These are phyloP conservation scores for Pteropus alecto DNA, from an alignment of 2,113 vertebrate genomes.

Conservation along the genomic window DNA sequence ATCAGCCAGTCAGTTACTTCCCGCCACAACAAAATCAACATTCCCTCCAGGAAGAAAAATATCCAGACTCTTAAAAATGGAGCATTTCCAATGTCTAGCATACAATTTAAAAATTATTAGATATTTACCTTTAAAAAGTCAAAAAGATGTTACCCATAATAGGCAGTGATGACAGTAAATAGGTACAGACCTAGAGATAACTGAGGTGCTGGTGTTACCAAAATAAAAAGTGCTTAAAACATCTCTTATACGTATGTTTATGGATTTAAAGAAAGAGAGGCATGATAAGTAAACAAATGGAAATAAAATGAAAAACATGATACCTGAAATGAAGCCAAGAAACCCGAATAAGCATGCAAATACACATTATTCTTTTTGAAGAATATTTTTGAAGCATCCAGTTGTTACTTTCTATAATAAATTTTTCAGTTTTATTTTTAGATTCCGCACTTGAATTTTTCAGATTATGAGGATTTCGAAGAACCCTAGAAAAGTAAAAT, in stretches of 20 bases:
- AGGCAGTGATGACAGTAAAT: neutral
- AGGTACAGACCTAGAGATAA: neutral
- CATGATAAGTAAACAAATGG: neutral
- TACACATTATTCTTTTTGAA: neutral
- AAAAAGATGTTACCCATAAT: neutral
- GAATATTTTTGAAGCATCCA: neutral
- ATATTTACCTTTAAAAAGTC: neutral
- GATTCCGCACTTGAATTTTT: neutral
- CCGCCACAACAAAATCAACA: neutral
- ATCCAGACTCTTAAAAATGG: neutral
- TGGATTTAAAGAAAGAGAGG: neutral
- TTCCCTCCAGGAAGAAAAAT: neutral
- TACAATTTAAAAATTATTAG: neutral
- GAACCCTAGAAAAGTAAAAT: neutral
- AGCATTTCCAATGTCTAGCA: neutral
- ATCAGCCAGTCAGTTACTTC: neutral
- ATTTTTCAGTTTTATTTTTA: neutral
- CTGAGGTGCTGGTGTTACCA: neutral
- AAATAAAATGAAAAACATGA: neutral
- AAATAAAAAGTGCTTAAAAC: neutral
- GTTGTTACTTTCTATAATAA: neutral
- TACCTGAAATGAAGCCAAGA: neutral
- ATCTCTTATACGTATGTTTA: neutral
- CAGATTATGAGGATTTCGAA: constrained; percentile 8
- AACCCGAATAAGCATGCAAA: neutral